Evolutionary conservation across 2,888 invertebrate species (phyloP).

Genomic region (Calliphora vomitoria): DNA sequence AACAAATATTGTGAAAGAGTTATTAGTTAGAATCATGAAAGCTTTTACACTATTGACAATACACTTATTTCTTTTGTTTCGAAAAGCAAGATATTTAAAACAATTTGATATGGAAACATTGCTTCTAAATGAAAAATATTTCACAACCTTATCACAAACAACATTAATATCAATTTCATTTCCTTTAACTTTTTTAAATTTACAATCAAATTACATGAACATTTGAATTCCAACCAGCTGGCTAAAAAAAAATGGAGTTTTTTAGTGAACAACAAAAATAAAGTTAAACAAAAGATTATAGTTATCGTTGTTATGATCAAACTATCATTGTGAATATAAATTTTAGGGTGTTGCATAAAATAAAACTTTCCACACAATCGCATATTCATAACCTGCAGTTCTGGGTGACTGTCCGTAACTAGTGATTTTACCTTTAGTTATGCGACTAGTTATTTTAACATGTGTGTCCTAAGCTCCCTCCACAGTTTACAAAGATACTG

Average conservation of each 20-base stretch:
- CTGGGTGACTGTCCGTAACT: not conserved
- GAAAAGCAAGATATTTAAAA: too few species aligned
- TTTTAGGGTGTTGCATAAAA: constrained; percentile 53
- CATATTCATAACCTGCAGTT: not conserved
- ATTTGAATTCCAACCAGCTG: constrained; percentile 42
- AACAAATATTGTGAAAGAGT: not conserved
- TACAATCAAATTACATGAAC: constrained; percentile 8
- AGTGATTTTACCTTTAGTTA: too few species aligned
- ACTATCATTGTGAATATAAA: constrained; percentile 48
- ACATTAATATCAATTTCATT: not conserved
- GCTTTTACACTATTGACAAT: too few species aligned
- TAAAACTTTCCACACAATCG: not conserved
- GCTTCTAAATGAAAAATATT: too few species aligned
- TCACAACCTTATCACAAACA: not conserved
- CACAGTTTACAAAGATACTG: too few species aligned
- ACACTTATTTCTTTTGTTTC: too few species aligned
- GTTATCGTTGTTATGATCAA: constrained; percentile 53
- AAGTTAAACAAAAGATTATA: constrained; percentile 19
- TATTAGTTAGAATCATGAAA: too few species aligned
- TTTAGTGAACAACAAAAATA: constrained; percentile 10
- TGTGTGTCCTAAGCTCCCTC: too few species aligned
- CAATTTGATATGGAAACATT: too few species aligned
- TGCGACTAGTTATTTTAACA: too few species aligned
- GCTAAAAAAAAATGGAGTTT: constrained; percentile 33
- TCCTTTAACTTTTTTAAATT: not conserved